Evolutionary conservation across 2,888 invertebrate species (phyloP), one percentile per base, ranked within the genome.

Genomic region (Neoscelio sp.): DNA sequence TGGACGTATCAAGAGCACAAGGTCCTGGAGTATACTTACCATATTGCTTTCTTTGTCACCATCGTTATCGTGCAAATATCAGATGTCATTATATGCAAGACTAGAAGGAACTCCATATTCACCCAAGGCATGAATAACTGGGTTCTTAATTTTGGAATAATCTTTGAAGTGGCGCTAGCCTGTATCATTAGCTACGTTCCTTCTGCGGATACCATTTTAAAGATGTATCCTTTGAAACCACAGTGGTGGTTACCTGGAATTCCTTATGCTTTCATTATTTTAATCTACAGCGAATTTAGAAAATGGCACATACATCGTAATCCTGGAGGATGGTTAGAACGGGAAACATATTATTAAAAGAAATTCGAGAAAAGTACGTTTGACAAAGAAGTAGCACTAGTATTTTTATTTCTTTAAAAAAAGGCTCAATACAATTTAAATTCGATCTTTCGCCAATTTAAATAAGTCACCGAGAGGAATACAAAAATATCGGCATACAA

Each of bases 31-130:
- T 93, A 92, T 86, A 94, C 94, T 79, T 95, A 96, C 65, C 95
- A 96, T 88, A 95, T 96, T 0, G 94, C 95, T 10, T 96, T 95
- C 91, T 97, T 96, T 85, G 93, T 95, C 1, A 93, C 95, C 3
- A 93, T 96, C 76, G 96, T 96, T 28, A 92, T 95, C 87, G 95
- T 95, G 46, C 96, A 96, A 90, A 93, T 95, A 90, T 94, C 95
- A 8, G 95, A 96, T 90, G 92, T 95, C 71, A 93, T 96, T 78
- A 94, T 96, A 84, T 95, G 95, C 88, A 96, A 96, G 89, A 96
- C 95, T 0, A 91, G 95, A 76, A 92, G 95, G 81, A 93, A 95
- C 84, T 95, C 96, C 0, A 89, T 96, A 28, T 85, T 95, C 52
- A 93, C 94, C 83, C 96, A 96, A 86, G 95, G 95, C 78, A 96